phyloP scores from a whole-genome alignment of 2,797 vertebrate species.

The Etheostoma nigrum region DNA sequence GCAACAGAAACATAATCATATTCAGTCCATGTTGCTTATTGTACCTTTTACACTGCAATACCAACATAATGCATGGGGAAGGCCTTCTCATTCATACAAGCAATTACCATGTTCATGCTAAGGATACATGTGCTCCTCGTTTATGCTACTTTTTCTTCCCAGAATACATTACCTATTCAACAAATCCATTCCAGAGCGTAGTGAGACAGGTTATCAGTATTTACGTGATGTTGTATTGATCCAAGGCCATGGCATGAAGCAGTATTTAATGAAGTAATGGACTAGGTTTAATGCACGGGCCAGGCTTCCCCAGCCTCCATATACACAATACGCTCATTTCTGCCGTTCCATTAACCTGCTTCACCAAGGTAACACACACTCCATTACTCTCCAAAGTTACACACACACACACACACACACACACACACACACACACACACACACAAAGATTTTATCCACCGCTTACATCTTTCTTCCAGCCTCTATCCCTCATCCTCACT shows the following conservation, averaged over 20 bases:
- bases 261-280: constrained; percentile 77
- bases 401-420: constrained; percentile 30
- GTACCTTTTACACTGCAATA: constrained; percentile 53
- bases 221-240: constrained; percentile 67
- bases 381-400: constrained; percentile 56
- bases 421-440: constrained; percentile 46
- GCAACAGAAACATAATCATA: constrained; percentile 70
- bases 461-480: constrained; percentile 52
- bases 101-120: constrained; percentile 50
- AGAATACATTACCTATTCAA: constrained; percentile 61
- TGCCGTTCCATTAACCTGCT: constrained; percentile 65
- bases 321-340: constrained; percentile 60
- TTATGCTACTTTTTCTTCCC: constrained; percentile 47
- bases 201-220: constrained; percentile 61
- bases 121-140: constrained; percentile 41
- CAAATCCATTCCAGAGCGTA: constrained; percentile 50
- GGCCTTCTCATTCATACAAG: constrained; percentile 58
- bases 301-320: constrained; percentile 32
- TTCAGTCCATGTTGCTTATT: constrained; percentile 58
- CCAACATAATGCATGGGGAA: constrained; percentile 48
- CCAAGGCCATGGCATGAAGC: constrained; percentile 61
- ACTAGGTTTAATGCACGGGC: constrained; percentile 53
- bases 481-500: constrained; percentile 35
- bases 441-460: constrained; percentile 30
- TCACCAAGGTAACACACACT: constrained; percentile 64